phyloP scores from a whole-genome alignment of 2,113 vertebrate species.

The Gulo gulo region DNA sequence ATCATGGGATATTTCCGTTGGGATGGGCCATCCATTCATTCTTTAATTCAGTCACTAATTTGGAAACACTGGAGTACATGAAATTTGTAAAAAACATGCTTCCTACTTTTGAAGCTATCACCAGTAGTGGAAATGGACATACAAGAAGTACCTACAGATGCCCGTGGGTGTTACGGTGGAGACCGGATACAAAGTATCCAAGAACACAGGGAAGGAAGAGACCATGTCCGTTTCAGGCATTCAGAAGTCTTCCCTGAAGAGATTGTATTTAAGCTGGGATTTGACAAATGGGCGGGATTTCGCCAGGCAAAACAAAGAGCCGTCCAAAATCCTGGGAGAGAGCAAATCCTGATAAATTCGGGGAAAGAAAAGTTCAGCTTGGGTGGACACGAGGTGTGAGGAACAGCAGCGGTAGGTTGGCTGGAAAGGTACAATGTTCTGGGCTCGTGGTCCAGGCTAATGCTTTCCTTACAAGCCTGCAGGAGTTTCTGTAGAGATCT shows the following conservation, averaged over 20 bases:
- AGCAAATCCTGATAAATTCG: neutral
- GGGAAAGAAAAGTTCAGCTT: neutral
- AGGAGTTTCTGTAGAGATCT: neutral
- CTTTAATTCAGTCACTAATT: neutral
- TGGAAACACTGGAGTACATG: neutral
- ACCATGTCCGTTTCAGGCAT: neutral
- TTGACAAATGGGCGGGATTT: neutral
- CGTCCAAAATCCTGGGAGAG: neutral
- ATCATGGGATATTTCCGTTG: neutral
- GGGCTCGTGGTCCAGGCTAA: neutral
- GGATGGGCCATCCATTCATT: neutral
- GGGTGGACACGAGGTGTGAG: neutral
- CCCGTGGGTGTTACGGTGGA: neutral
- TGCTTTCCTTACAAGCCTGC: neutral
- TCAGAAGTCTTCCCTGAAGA: neutral
- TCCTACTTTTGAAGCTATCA: neutral
- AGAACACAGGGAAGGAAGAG: neutral
- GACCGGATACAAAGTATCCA: neutral
- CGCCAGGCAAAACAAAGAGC: neutral
- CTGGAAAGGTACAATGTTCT: neutral
- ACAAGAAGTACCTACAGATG: neutral
- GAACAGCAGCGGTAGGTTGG: neutral
- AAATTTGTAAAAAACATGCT: slow-evolving; percentile 16
- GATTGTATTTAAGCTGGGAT: neutral
- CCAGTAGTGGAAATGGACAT: neutral